A percentile compares a stretch with the other conserved stretches of the same genome.
Conservation (phyloP, 1,140 invertebrate species). For the Leptonema lineaticorne region DNA sequence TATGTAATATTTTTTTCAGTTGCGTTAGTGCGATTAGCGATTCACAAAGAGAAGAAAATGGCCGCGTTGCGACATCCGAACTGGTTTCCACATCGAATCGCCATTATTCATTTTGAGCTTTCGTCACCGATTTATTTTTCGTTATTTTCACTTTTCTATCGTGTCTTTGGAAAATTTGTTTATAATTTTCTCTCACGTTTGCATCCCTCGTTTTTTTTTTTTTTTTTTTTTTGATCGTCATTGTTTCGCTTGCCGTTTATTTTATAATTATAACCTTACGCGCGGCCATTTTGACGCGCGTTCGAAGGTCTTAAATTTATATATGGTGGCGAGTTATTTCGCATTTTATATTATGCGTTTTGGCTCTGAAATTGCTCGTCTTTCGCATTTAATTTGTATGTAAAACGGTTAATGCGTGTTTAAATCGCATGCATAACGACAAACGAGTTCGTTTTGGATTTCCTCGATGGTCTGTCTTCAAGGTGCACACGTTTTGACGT, state of each 20-base stretch:
- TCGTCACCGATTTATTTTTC: no score
- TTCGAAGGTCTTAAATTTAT: no score
- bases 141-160: no score
- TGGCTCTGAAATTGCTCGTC: not conserved
- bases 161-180: not conserved
- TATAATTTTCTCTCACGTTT: not conserved
- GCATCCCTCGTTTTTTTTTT: no score
- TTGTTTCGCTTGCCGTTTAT: no score
- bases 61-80: not conserved
- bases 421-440: not conserved
- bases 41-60: not conserved
- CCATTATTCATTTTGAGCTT: no score
- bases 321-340: no score
- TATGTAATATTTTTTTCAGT: not conserved
- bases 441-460: not conserved
- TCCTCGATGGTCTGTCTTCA: not conserved
- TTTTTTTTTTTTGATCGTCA: no score
- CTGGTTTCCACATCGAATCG: not conserved
- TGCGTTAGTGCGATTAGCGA: not conserved
- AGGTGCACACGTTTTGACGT: not conserved
- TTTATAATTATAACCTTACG: no score
- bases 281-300: no score
- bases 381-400: no score
- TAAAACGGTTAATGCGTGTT: no score
- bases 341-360: not conserved